A percentile compares a stretch with the other conserved stretches of the same genome.
phyloP scores from a whole-genome alignment of 2,797 vertebrate genomes.

The Danio aesculapii region DNA sequence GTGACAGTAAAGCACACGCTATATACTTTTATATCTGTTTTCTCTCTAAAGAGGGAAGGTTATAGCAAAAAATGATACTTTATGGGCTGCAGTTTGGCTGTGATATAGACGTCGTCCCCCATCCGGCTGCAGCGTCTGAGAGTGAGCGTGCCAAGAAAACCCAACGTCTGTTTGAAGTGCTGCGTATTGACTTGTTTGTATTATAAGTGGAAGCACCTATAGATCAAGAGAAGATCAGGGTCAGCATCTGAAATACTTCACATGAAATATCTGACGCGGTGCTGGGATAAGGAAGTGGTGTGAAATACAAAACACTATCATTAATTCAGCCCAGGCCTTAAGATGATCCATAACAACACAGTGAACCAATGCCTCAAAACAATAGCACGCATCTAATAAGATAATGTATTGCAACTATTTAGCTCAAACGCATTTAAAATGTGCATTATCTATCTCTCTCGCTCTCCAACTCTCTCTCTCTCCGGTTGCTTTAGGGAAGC shows the following conservation, averaged over 20 bases:
- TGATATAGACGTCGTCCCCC: slow-evolving; percentile 79
- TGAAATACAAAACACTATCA: slow-evolving; percentile 49
- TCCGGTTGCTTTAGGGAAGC: slow-evolving; percentile 72
- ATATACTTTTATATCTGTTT: slow-evolving; percentile 99
- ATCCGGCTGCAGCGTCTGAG: slow-evolving; percentile 73
- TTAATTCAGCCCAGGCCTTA: slow-evolving; percentile 17
- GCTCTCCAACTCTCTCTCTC: slow-evolving; percentile 71
- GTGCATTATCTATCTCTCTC: slow-evolving; percentile 69
- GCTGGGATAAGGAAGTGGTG: slow-evolving; percentile 12
- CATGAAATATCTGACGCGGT: slow-evolving; percentile 25
- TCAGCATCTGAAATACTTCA: slow-evolving; percentile 16
- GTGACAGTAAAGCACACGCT: slow-evolving; percentile 92
- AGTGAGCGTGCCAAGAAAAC: slow-evolving; percentile 54
- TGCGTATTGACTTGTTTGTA: slow-evolving; percentile 37
- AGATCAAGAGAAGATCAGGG: slow-evolving; percentile 39
- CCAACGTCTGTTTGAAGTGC: slow-evolving; percentile 16
- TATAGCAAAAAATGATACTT: slow-evolving; percentile 92
- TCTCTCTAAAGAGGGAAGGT: slow-evolving; percentile 94
- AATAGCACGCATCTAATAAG: slow-evolving; percentile 40
- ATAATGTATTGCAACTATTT: slow-evolving; percentile 44
- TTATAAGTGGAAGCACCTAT: slow-evolving; percentile 44
- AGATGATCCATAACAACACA: slow-evolving; percentile 39
- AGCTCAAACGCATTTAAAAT: slow-evolving; percentile 50
- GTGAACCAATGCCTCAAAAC: slow-evolving; percentile 35
- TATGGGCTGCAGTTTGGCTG: slow-evolving; percentile 83